Conservation (phyloP, 2,113 vertebrate genomes). For the Notiomystis cincta region DNA sequence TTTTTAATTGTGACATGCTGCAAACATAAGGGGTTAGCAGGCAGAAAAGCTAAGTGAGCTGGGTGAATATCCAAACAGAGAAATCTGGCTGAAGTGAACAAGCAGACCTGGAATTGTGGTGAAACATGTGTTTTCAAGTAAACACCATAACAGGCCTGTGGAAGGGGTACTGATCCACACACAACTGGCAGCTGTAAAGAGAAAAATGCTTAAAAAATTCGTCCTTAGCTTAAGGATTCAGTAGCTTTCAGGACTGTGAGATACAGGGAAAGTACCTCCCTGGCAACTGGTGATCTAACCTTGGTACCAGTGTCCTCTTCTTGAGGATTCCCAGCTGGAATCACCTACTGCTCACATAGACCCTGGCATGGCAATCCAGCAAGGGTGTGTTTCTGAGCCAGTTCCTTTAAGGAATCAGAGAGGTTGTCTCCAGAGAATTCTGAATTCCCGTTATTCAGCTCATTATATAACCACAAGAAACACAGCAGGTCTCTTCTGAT, state of each 20-base stretch:
- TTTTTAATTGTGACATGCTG: not conserved
- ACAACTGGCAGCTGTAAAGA: not conserved
- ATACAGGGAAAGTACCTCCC: not conserved
- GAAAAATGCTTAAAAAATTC: not conserved
- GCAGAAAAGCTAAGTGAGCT: not conserved
- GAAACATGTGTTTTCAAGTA: not conserved
- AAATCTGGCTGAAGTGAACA: not conserved
- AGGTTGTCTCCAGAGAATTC: not conserved
- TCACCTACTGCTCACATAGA: not conserved
- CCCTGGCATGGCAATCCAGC: accelerated
- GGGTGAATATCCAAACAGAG: not conserved
- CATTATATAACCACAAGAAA: not conserved
- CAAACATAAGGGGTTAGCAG: not conserved
- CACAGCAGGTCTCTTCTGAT: not conserved
- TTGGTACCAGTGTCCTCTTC: not conserved
- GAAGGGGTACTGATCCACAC: not conserved
- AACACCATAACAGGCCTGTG: not conserved
- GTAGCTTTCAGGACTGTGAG: not conserved
- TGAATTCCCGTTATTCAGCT: not conserved
- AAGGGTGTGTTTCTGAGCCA: not conserved
- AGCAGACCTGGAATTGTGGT: not conserved
- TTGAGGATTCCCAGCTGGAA: not conserved
- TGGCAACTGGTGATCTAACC: not conserved
- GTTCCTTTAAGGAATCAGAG: not conserved
- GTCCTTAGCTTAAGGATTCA: not conserved